phyloP scores from a whole-genome alignment of 2,113 vertebrate genomes.

The Tricholaema leucomelas region DNA sequence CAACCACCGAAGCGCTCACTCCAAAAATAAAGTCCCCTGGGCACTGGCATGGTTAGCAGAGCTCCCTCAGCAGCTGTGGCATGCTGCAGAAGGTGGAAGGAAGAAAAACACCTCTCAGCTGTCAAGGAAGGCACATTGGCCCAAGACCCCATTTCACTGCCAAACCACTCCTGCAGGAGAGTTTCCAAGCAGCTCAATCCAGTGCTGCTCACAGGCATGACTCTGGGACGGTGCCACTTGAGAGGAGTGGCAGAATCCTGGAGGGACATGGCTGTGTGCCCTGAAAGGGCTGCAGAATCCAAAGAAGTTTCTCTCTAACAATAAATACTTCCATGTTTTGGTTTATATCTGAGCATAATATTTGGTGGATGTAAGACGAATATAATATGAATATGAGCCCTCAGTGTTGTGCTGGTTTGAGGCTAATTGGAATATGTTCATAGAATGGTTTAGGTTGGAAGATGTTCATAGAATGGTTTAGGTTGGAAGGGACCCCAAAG shows the following conservation, averaged over 20 bases:
- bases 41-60: neutral
- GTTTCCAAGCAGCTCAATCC: neutral
- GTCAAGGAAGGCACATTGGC: neutral
- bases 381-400: too few species aligned
- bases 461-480: too few species aligned
- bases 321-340: neutral
- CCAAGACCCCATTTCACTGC: neutral
- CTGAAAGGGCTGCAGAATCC: neutral
- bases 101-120: neutral
- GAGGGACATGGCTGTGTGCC: neutral
- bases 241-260: neutral
- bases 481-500: too few species aligned
- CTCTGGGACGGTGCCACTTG: fast-evolving
- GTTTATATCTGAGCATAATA: too few species aligned
- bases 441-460: too few species aligned
- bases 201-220: neutral
- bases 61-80: neutral
- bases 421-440: too few species aligned
- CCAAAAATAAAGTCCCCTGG: slow-evolving; percentile 44
- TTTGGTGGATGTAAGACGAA: too few species aligned
- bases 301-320: neutral
- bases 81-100: neutral
- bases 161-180: neutral
- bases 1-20: neutral
- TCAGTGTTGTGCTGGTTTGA: too few species aligned